Conservation (phyloP, 2,888 invertebrate species). For the Stenodema calcarata region DNA sequence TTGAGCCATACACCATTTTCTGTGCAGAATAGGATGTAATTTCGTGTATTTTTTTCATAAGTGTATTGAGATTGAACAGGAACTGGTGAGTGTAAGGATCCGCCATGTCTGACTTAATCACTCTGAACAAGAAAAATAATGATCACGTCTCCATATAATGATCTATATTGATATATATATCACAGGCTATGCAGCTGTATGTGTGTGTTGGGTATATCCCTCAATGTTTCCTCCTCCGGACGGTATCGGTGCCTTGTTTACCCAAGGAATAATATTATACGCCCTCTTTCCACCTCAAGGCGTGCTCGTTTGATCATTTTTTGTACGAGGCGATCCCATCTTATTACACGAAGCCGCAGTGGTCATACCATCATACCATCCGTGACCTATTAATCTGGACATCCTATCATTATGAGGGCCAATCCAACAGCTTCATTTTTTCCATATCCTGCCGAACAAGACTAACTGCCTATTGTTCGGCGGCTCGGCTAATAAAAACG, state of each 20-base stretch:
- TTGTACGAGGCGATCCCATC: neutral
- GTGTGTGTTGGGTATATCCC: neutral
- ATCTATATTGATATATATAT: too few species aligned
- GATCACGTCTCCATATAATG: too few species aligned
- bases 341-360: neutral
- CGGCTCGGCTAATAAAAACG: neutral
- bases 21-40: too few species aligned
- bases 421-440: neutral
- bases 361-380: constrained; percentile 8
- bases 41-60: too few species aligned
- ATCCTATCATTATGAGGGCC: constrained; percentile 1
- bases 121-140: too few species aligned
- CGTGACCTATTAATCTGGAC: constrained; percentile 21
- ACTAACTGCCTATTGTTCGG: constrained; percentile 12
- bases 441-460: constrained; percentile 4
- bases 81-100: too few species aligned
- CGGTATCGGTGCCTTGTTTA: neutral
- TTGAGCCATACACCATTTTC: too few species aligned
- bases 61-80: too few species aligned
- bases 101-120: too few species aligned
- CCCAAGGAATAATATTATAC: neutral
- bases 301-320: neutral
- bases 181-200: neutral
- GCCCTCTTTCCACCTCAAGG: neutral
- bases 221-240: neutral